Evolutionary conservation across 2,797 vertebrate species (phyloP), one percentile per base, ranked within the genome.

Genomic region (Glyptemys insculpta): DNA sequence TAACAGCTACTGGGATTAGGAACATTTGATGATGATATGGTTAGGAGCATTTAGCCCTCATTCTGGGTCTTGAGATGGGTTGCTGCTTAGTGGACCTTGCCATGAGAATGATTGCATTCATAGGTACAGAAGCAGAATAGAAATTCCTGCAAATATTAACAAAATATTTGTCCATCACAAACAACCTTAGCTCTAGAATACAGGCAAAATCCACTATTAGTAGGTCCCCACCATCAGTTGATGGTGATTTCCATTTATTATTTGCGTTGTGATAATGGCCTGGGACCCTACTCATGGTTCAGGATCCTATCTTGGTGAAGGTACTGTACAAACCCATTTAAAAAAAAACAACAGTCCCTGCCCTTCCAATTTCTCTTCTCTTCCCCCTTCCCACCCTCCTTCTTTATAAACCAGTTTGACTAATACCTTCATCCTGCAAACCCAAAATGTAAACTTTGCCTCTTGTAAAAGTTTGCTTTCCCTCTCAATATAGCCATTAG

Each of bases 1-100:
- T 90, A 95, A 93, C 93, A 96, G 96, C 97, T 97, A 90, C 88
- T 93, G 92, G 94, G 88, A 97, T 97, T 95, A 92, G 94, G 87
- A 95, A 78, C 95, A 83, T 90, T 95, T 96, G 83, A 85, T 89
- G 83, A 91, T 92, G 85, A 81, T 90, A 87, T 91, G 90, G 94
- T 87, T 94, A 81, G 79, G 44, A 74, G 68, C 79, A 86, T n/a
- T 90, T 3, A 7, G 86, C 62, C 56, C 87, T 94, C 72, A 21
- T 83, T 65, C 62, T 29, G 6, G 89, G 81, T 86, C 88, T n/a
- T 49, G 53, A 91, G 74, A 85, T 76, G 59, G 56, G 56, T 81
- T 92, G 54, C 59, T 94, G 59, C 68, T 49, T 90, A n/a, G 57
- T 85, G 56, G 52, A 81, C 37, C 44, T 87, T 90, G 50, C 68